Evolutionary conservation across 2,888 invertebrate genomes (phyloP).

Genomic region (Platycheirus rosarum): DNA sequence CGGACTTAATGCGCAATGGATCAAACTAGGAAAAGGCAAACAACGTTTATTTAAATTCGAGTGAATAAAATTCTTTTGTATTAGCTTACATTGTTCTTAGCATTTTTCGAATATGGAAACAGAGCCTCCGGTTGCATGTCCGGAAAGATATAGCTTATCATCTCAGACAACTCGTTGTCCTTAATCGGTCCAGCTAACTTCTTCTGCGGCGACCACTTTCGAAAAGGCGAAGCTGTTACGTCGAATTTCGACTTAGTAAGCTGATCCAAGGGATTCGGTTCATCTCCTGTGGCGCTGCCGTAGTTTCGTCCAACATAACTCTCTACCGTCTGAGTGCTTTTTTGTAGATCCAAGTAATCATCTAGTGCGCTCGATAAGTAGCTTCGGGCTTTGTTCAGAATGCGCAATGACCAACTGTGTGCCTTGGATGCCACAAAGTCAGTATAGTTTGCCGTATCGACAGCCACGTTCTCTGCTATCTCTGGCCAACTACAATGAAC

Average conservation of each 20-base stretch:
- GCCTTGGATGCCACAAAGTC: conserved; percentile 93
- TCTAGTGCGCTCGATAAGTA: conserved; percentile 90
- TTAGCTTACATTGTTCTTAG: conserved; percentile 82
- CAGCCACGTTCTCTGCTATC: conserved; percentile 91
- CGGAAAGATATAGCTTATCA: conserved; percentile 93
- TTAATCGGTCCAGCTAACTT: conserved; percentile 90
- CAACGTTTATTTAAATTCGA: background rate
- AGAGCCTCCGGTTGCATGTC: conserved; percentile 88
- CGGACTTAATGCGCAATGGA: conserved; percentile 87
- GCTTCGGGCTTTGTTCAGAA: conserved; percentile 87
- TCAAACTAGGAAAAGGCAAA: conserved; percentile 82
- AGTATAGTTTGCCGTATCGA: conserved; percentile 93
- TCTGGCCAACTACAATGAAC: conserved; percentile 94
- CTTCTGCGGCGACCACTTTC: conserved; percentile 77
- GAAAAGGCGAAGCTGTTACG: conserved; percentile 29
- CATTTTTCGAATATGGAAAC: conserved; percentile 84
- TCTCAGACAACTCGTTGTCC: conserved; percentile 88
- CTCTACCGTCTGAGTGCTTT: conserved; percentile 76
- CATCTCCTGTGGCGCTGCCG: conserved; percentile 83
- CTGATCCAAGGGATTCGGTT: conserved; percentile 86
- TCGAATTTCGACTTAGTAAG: conserved; percentile 89
- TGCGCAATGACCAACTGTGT: conserved; percentile 89
- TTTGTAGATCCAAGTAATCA: conserved; percentile 88
- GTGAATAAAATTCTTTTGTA: background rate
- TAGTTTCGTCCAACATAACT: conserved; percentile 80